Evolutionary conservation across 2,888 invertebrate species (phyloP), one percentile per base, ranked within the genome.

Genomic region (Theretra japonica): DNA sequence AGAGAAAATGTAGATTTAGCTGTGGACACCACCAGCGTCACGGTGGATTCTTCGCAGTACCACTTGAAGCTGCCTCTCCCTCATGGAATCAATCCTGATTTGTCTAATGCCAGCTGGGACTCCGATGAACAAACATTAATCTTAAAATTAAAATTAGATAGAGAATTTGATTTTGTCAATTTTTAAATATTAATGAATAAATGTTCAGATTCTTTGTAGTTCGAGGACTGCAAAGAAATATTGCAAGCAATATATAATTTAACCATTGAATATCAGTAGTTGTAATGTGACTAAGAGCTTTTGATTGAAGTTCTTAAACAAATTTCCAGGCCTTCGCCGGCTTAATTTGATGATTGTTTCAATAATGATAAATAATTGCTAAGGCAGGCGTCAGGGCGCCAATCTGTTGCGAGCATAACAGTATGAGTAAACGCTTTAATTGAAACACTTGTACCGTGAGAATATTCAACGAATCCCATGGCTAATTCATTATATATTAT

Each of bases 161-260:
- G 98, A 72, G 98, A 98, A 87, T 96, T 97, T 79, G 98, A 99
- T 93, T 96, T 95, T 87, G 93, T 98, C 70, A 98, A 99, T 92
- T 98, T 98, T 92, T 98, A 95, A 95, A 73, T 62, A 50, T 48
- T 4, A n/a, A 8, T 4, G 4, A 19, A 17, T 25, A 0, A 59
- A 28, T 59, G 25, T 25, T 59, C 1, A 19, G 2, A 6, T 28
- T 59, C 15, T 28, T 28, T 28, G 15, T 41, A 41, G 41, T 41
- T 41, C 11, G n/a, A n/a, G n/a, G n/a, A n/a, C n/a, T n/a, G n/a
- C n/a, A n/a, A n/a, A n/a, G n/a, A n/a, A n/a, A n/a, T n/a, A n/a
- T n/a, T n/a, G n/a, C n/a, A n/a, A n/a, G 41, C 41, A 41, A 41
- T 41, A 41, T 41, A 41, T 2, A 0, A 41, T 41, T 28, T 28